Evolutionary conservation across 2,888 invertebrate genomes (phyloP).

Genomic region (Crepidodera aurea): DNA sequence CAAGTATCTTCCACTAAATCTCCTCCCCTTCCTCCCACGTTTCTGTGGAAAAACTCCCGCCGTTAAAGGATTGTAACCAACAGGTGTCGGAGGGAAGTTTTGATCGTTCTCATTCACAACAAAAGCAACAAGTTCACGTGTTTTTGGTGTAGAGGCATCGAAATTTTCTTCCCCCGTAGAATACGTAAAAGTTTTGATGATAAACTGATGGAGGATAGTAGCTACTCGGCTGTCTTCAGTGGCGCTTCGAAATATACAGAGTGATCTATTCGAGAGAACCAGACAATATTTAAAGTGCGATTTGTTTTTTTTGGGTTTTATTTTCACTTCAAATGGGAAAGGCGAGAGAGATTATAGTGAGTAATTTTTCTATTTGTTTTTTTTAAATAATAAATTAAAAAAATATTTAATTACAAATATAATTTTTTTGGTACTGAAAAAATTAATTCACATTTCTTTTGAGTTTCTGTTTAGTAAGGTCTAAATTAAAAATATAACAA

Average conservation of each 20-base stretch:
- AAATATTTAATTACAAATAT: too few relatives aligned
- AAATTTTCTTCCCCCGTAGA: conserved; percentile 32
- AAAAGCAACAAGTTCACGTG: conserved; percentile 37
- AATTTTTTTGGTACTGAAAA: too few relatives aligned
- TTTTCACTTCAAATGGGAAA: background rate
- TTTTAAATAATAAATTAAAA: too few relatives aligned
- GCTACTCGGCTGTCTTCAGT: conserved; percentile 39
- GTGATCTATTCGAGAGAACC: conserved; percentile 16
- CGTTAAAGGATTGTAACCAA: conserved; percentile 23
- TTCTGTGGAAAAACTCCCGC: background rate
- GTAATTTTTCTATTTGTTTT: background rate
- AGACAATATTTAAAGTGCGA: conserved; percentile 1
- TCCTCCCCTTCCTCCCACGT: conserved; percentile 10
- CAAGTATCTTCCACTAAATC: conserved; percentile 1
- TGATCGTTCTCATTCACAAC: conserved; percentile 14
- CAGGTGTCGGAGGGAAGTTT: conserved; percentile 38
- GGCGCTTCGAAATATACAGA: conserved; percentile 37
- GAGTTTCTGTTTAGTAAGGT: too few relatives aligned
- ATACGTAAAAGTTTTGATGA: conserved; percentile 42
- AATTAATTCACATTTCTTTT: too few relatives aligned
- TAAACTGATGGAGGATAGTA: conserved; percentile 41
- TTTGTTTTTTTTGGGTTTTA: background rate
- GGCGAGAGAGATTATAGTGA: background rate
- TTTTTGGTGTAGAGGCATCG: conserved; percentile 22
- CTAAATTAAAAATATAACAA: too few relatives aligned